Conservation (phyloP, 2,797 vertebrate genomes). For the Orientallactaga sibirica region DNA sequence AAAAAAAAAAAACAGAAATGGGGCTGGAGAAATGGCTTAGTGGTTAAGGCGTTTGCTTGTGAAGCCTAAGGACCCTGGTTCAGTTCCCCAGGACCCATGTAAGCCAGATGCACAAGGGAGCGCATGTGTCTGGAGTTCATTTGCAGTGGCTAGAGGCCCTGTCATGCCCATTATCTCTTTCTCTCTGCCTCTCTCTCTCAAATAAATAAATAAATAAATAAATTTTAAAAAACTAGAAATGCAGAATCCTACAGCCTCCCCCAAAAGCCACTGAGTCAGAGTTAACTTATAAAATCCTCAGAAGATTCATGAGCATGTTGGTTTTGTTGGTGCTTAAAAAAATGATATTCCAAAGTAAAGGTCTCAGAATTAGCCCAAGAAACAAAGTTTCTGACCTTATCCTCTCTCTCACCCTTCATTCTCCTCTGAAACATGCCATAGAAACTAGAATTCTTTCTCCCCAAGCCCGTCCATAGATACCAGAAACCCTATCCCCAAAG, state of each 20-base stretch:
- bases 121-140: too few species aligned
- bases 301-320: neutral
- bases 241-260: neutral
- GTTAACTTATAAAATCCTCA: neutral
- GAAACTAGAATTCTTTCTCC: neutral
- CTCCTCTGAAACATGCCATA: neutral
- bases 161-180: too few species aligned
- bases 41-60: too few species aligned
- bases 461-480: neutral
- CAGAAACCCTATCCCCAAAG: neutral
- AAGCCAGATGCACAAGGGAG: too few species aligned
- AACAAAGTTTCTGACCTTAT: neutral
- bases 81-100: too few species aligned
- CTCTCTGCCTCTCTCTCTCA: too few species aligned
- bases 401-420: neutral
- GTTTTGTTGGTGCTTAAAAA: neutral
- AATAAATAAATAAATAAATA: too few species aligned
- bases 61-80: too few species aligned
- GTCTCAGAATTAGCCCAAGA: neutral
- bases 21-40: too few species aligned
- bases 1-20: too few species aligned
- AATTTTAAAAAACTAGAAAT: neutral
- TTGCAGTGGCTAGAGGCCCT: too few species aligned
- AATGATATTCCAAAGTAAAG: neutral
- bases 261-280: neutral